Base-by-base conservation (phyloP, 2,888 invertebrate genomes). In the Rhagonycha fulva region DNA sequence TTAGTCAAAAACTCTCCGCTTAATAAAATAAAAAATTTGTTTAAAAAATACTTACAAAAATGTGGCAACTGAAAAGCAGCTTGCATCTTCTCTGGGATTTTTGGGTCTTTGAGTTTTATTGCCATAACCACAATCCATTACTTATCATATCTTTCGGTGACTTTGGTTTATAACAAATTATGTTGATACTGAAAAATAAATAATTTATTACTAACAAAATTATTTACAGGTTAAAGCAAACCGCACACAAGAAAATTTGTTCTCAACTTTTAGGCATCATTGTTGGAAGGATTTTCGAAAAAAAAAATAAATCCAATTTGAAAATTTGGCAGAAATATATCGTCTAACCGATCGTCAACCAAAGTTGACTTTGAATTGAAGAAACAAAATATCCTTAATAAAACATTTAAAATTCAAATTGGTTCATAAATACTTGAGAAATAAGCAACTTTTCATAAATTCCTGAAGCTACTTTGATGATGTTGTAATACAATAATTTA, bases 41-140 rank as follows among this genome's bases (percentile, higher is more conserved):
- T 32, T 12, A 81, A 62, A 30, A 68, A 70, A 19, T 72, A 61
- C 63, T 66, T 66, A 66, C 63, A 66, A 66, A n/a, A 66, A 66
- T 12, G 63, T 66, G n/a, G 63, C 63, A 24, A 66, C 26, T n/a
- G 63, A 66, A 12, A 66, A 66, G 9, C 63, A 66, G 26, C 63
- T 66, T 24, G 63, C 63, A 66, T 66, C 26, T 66, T 66, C 63
- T 66, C 63, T 66, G 4, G 63, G 63, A 66, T 66, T 66, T 19
- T 66, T 66, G n/a, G 63, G 63, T 66, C 26, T 66, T 47, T 47
- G n/a, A 47, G n/a, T n/a, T 24, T 66, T 24, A n/a, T 24, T 66
- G n/a, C 63, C 24, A 66, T 12, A 24, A 24, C 10, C 26, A 11
- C 24, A 12, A 19, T 66, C 63, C 63, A 66, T 66, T n/a, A 66